Evolutionary conservation across 1,140 invertebrate species (phyloP), one percentile per base, ranked within the genome.

Genomic region (Daktulosphaira vitifoliae): DNA sequence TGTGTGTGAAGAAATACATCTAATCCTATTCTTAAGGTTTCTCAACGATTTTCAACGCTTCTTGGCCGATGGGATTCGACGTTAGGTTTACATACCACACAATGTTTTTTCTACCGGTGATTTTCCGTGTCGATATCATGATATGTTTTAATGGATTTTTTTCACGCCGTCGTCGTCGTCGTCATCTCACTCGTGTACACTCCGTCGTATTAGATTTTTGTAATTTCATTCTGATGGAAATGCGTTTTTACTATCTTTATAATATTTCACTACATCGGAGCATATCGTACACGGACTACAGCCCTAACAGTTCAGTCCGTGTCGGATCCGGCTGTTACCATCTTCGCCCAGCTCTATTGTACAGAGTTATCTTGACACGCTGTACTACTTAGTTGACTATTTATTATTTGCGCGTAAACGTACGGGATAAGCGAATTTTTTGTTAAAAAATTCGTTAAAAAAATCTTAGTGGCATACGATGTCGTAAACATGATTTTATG

Each of bases 71-170:
- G 38, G 23, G 38, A 56, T 44, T 44, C 53, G 53, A 39, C 11
- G 20, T 42, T 33, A 22, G 22, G 22, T 25, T 25, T 54, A 56
- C 53, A 33, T 33, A 33, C 29, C 29, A 33, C 29, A 33, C 29
- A 33, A 33, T 33, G 29, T 33, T 33, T 33, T 33, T 59, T 59
- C 42, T 38, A 26, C 23, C 42, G 22, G 22, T 59, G 15, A 59
- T 59, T 59, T 56, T 59, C 53, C 53, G 53, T 59, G 53, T 59
- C 53, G 53, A 59, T n/a, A n/a, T n/a, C n/a, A n/a, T n/a, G n/a
- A n/a, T 59, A 59, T 59, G 53, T 59, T 59, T 59, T 59, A 59
- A 59, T 59, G 38, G 53, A 26, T 59, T 42, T 59, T 59, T 59
- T 56, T 23, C 23, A 37, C 7, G 7, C 20, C 52, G 13, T 13